Evolutionary conservation across 2,797 vertebrate genomes (phyloP).

Genomic region (Merluccius polli): DNA sequence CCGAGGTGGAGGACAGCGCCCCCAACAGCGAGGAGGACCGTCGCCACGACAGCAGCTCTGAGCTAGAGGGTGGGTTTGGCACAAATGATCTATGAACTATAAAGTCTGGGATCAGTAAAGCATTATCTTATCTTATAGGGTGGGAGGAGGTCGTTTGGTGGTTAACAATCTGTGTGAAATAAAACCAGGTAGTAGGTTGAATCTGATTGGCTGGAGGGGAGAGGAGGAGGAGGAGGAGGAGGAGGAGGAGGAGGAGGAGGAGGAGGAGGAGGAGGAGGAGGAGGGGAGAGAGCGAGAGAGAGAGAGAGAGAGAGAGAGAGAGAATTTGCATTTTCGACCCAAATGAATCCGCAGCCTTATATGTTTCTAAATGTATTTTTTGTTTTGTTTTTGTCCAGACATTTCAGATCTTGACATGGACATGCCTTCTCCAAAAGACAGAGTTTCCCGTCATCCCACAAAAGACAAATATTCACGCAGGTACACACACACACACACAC

Average conservation of each 20-base stretch:
- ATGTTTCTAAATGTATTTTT: background rate
- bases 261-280: background rate
- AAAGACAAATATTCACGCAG: constrained; percentile 72
- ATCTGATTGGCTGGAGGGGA: background rate
- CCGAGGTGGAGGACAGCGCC: constrained; percentile 79
- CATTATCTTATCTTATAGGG: background rate
- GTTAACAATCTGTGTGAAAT: no score
- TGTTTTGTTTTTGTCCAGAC: constrained; percentile 64
- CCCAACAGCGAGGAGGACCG: constrained; percentile 72
- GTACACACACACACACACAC: constrained; percentile 40
- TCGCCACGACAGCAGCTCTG: constrained; percentile 75
- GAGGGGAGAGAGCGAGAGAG: no score
- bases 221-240: background rate
- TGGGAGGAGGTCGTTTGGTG: no score
- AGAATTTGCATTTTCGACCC: no score
- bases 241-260: no score
- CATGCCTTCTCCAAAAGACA: constrained; percentile 45
- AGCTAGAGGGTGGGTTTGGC: constrained; percentile 78
- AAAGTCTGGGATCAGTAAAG: background rate
- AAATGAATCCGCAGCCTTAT: background rate
- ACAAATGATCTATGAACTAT: background rate
- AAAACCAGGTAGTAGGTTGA: background rate
- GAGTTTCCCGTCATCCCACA: constrained; percentile 50
- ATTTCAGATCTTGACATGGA: constrained; percentile 87
- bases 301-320: no score